phyloP scores from a whole-genome alignment of 2,113 vertebrate species.

The Gadus chalcogrammus region DNA sequence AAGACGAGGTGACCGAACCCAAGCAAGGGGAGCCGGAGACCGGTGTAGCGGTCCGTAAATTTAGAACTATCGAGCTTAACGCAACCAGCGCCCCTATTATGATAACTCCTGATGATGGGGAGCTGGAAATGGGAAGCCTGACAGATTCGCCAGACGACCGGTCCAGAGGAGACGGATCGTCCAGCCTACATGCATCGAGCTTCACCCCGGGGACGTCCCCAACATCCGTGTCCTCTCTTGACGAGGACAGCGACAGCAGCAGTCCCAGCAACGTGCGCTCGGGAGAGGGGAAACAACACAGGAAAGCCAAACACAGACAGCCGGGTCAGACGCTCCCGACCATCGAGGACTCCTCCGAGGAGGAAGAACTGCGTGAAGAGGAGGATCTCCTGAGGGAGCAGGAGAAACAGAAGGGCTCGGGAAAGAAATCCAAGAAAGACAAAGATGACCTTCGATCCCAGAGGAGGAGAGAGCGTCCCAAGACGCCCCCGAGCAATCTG shows the following conservation, averaged over 20 bases:
- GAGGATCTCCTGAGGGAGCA: conserved; percentile 92
- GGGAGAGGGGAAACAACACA: conserved; percentile 91
- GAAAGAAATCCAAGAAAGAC: conserved; percentile 95
- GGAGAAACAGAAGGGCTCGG: conserved; percentile 90
- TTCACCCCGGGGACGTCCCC: conserved; percentile 97
- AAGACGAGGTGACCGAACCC: conserved; percentile 74
- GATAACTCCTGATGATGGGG: conserved; percentile 75
- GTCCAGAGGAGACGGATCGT: conserved; percentile 93
- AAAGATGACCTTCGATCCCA: conserved; percentile 94
- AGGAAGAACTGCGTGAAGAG: conserved; percentile 93
- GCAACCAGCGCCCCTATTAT: conserved; percentile 74
- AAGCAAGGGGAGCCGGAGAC: conserved; percentile 52
- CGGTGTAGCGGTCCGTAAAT: conserved; percentile 66
- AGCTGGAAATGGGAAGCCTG: conserved; percentile 91
- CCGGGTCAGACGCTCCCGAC: conserved; percentile 91
- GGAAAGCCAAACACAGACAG: conserved; percentile 91
- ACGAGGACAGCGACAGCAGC: conserved; percentile 97
- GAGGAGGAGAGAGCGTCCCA: conserved; percentile 87
- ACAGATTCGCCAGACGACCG: conserved; percentile 96
- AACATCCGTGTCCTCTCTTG: conserved; percentile 93
- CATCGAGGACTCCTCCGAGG: conserved; percentile 98
- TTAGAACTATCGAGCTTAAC: conserved; percentile 82
- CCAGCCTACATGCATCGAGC: conserved; percentile 94
- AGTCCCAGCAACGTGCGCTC: conserved; percentile 88
- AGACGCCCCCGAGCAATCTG: conserved; percentile 93